Evolutionary conservation across 2,888 invertebrate species (phyloP).

Genomic region (Mimumesa dahlbomi): DNA sequence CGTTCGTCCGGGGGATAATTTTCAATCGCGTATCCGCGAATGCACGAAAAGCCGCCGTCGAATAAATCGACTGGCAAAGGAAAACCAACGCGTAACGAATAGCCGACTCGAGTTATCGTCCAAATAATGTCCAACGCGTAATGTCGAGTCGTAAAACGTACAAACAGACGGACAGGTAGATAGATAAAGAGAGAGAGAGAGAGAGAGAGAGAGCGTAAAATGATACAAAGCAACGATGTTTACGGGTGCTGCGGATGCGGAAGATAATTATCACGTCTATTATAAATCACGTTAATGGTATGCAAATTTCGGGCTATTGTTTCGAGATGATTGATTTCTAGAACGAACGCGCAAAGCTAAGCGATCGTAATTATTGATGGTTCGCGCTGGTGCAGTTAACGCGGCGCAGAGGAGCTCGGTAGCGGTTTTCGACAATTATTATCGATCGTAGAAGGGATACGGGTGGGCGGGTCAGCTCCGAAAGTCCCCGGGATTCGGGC

Average conservation of each 20-base stretch:
- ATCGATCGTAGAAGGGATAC: too few species aligned
- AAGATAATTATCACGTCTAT: conserved; percentile 45
- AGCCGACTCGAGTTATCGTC: background rate
- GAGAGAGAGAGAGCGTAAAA: too few species aligned
- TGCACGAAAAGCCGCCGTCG: background rate
- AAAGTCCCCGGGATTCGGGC: too few species aligned
- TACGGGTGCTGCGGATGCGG: conserved; percentile 21
- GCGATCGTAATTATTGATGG: conserved; percentile 33
- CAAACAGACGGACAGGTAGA: too few species aligned
- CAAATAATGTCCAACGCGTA: background rate
- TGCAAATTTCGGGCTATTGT: conserved; percentile 48
- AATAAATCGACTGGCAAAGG: background rate
- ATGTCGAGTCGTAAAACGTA: background rate
- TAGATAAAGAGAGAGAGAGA: too few species aligned
- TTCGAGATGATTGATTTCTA: conserved; percentile 44
- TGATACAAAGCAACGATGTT: conserved; percentile 34
- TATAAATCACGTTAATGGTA: conserved; percentile 49
- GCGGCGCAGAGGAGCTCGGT: too few species aligned
- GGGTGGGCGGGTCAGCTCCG: too few species aligned
- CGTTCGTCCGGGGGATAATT: too few species aligned
- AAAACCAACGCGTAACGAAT: background rate
- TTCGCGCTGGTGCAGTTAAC: conserved; percentile 32
- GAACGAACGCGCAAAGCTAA: conserved; percentile 11
- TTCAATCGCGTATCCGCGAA: background rate
- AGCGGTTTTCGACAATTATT: too few species aligned